These are phyloP conservation scores for Ptilonorhynchus violaceus DNA, from an alignment of 2,113 vertebrate genomes.

Conservation along the genomic window DNA sequence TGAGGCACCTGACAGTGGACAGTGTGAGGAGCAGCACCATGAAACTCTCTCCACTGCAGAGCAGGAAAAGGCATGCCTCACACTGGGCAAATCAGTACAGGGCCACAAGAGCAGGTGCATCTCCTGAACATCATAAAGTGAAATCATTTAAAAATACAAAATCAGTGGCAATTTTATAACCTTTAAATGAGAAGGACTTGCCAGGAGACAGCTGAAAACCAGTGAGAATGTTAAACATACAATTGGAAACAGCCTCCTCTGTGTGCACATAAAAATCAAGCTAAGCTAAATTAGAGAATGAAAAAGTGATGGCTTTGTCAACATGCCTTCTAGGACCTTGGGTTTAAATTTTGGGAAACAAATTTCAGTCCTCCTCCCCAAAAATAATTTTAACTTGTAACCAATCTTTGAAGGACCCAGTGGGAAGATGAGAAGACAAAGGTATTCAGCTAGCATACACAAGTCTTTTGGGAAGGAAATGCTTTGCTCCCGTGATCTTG, in stretches of 20 bases:
- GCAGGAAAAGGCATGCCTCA: not conserved
- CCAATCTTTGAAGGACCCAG: not conserved
- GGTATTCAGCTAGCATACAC: not conserved
- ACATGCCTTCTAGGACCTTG: not conserved
- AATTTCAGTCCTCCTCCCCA: not conserved
- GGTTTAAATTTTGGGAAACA: not conserved
- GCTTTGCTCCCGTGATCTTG: not conserved
- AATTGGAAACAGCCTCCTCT: not conserved
- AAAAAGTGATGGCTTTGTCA: not conserved
- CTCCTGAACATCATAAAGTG: not conserved
- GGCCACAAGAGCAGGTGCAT: not conserved
- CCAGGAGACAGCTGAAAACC: not conserved
- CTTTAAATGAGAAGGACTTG: not conserved
- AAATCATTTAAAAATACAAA: not conserved
- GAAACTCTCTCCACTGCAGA: rapidly evolving
- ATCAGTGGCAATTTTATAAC: not conserved
- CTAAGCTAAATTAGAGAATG: not conserved
- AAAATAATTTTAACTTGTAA: not conserved
- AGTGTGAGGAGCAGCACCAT: not conserved
- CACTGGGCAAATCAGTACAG: not conserved
- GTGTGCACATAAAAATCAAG: not conserved
- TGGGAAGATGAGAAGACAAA: not conserved
- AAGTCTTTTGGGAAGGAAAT: not conserved
- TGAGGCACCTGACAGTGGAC: not conserved
- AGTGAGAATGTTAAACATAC: not conserved